Base-by-base conservation (phyloP, 1,140 invertebrate species). In the Diprion similis region DNA sequence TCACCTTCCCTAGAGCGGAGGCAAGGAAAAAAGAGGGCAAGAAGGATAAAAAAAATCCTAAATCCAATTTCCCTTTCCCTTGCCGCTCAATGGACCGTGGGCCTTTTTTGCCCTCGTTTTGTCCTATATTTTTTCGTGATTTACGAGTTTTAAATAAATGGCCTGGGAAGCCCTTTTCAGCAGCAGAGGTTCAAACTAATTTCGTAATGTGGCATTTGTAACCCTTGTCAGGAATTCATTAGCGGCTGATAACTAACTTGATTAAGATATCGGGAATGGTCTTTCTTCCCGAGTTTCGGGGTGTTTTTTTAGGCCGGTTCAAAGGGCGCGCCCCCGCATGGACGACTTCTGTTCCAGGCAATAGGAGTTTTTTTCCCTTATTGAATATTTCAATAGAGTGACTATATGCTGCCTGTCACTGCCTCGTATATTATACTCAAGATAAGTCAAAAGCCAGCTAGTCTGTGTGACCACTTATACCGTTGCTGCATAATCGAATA, bases 41-140 rank as follows among this genome's bases (percentile, higher is more conserved):
- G 19, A 45, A 45, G 11, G n/a, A n/a, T 11, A 13, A 59, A 59
- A 59, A 59, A 59, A 59, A 59, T 59, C 51, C 51, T 45, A 68
- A 68, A 68, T 76, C 73, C 77, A 78, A 79, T 72, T 76, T 73
- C 75, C 70, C 68, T 74, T 71, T 64, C 72, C 17, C 48, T n/a
- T 45, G 66, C 37, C 66, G 66, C 17, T 45, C 66, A 68, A 68
- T 68, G 37, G 66, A 68, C 66, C 66, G 66, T 68, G 66, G 37
- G 17, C 17, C 7, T 68, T 68, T 68, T 68, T 68, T 18, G 37
- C 66, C 66, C 37, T 68, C 66, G 66, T 13, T 13, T 45, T 64
- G 19, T 74, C 72, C 75, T 78, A 84, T 85, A 37, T 37, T 37
- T 84, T 83, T 81, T 82, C 77, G 76, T 85, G 83, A 85, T 85